These are phyloP conservation scores for Vireo griseus DNA, from an alignment of 2,797 vertebrate species.

Conservation along the genomic window DNA sequence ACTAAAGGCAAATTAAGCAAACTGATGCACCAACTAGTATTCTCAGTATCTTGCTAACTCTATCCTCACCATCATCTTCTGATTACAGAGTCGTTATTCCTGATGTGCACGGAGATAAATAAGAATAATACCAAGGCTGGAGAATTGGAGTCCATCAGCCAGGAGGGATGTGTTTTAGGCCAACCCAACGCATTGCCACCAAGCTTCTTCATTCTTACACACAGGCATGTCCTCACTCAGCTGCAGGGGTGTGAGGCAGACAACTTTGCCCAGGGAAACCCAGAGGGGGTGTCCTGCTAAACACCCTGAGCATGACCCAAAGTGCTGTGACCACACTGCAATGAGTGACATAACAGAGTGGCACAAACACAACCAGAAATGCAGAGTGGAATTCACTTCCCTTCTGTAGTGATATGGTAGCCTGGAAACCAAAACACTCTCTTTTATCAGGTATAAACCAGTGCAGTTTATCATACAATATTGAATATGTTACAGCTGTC, in stretches of 20 bases:
- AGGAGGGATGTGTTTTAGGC: neutral
- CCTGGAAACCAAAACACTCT: neutral
- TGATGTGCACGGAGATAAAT: neutral
- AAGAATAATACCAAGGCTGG: neutral
- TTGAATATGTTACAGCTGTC: neutral
- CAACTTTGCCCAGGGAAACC: neutral
- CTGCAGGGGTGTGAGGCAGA: neutral
- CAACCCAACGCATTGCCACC: neutral
- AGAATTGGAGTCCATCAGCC: neutral
- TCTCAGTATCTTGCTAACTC: neutral
- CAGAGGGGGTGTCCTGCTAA: neutral
- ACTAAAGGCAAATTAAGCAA: neutral
- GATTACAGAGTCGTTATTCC: neutral
- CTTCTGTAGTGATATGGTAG: neutral
- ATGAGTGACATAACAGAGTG: neutral
- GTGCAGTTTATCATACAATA: neutral
- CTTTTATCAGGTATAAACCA: neutral
- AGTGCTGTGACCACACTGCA: neutral
- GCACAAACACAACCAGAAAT: neutral
- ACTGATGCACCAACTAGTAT: neutral
- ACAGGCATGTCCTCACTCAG: neutral
- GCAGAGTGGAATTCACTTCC: neutral
- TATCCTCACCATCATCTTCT: neutral
- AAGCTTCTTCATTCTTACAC: neutral
- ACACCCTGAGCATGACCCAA: neutral